Evolutionary conservation across 1,140 invertebrate genomes (phyloP).

Genomic region (Daktulosphaira vitifoliae): DNA sequence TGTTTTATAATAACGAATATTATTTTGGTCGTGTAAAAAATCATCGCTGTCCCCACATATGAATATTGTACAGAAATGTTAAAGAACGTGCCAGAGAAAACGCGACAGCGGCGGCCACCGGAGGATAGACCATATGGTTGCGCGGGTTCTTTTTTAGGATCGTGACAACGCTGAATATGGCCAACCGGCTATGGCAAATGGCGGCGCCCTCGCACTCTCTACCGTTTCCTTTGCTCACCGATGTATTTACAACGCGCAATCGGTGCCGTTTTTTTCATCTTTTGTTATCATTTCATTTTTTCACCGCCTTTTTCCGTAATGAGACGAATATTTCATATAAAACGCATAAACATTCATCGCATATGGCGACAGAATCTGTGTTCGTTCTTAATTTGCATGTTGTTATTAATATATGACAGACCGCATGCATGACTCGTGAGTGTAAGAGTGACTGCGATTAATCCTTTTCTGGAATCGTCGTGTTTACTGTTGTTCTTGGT

Average conservation of each 20-base stretch:
- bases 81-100: conserved; percentile 34
- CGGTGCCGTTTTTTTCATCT: not conserved
- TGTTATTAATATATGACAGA: not conserved
- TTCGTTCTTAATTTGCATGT: conserved; percentile 1
- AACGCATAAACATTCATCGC: not conserved
- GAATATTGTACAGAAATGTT: not conserved
- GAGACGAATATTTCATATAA: no score
- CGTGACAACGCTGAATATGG: conserved; percentile 30
- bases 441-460: not conserved
- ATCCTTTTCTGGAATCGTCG: no score
- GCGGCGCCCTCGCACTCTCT: conserved; percentile 21
- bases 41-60: not conserved
- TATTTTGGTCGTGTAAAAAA: conserved; percentile 29
- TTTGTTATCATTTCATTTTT: not conserved
- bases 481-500: no score
- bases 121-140: conserved; percentile 19
- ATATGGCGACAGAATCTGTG: no score
- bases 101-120: conserved; percentile 1
- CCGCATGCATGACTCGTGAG: not conserved
- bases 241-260: conserved; percentile 36
- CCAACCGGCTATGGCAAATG: conserved; percentile 3
- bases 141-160: conserved; percentile 32
- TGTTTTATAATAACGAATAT: not conserved
- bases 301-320: not conserved
- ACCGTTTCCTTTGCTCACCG: conserved; percentile 21